phyloP scores from a whole-genome alignment of 2,888 invertebrate species.

The Diaperis boleti region DNA sequence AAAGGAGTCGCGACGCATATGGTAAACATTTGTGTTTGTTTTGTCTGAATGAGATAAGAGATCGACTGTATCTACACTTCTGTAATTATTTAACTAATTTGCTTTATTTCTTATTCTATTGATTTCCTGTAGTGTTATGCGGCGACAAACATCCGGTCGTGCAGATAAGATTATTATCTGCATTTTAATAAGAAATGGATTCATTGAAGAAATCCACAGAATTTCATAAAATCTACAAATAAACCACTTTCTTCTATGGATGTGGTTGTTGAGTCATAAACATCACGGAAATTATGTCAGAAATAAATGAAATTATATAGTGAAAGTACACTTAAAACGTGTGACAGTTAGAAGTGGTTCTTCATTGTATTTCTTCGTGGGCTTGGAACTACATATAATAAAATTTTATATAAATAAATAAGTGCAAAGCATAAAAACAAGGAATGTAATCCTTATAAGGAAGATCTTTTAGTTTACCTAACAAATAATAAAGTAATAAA shows the following conservation, averaged over 20 bases:
- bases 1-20: constrained; percentile 38
- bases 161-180: constrained; percentile 10
- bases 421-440: no score
- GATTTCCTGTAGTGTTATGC: constrained; percentile 11
- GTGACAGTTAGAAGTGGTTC: no score
- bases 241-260: neutral
- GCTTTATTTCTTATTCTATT: constrained; percentile 22
- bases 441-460: no score
- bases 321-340: no score
- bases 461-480: no score
- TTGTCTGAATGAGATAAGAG: constrained; percentile 35
- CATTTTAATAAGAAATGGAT: constrained; percentile 10
- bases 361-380: no score
- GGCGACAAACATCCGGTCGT: constrained; percentile 20
- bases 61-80: constrained; percentile 21
- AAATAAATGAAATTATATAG: neutral
- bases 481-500: no score
- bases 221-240: neutral
- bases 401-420: no score
- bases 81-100: constrained; percentile 27
- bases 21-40: constrained; percentile 45
- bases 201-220: constrained; percentile 8
- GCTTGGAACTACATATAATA: no score
- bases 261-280: neutral
- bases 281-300: neutral